phyloP scores from a whole-genome alignment of 2,113 vertebrate species.

The Phyllopteryx taeniolatus region DNA sequence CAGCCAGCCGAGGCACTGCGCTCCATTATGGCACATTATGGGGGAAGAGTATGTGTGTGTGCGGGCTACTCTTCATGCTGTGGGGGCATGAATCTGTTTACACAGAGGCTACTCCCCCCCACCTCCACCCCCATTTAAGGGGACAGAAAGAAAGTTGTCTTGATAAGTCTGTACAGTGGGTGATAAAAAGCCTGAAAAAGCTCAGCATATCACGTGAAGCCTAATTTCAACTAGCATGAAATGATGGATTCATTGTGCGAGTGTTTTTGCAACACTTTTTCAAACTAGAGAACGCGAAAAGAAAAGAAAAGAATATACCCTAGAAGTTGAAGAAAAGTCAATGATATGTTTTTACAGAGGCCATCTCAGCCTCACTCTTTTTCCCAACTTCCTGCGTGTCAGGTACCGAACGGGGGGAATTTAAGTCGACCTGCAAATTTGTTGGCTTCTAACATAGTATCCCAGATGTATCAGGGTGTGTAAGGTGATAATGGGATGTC shows the following conservation, averaged over 20 bases:
- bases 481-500: no score
- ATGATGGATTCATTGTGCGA: background rate
- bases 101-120: background rate
- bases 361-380: no score
- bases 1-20: conserved; percentile 44
- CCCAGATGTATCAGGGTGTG: no score
- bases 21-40: conserved; percentile 58
- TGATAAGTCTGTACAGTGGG: background rate
- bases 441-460: no score
- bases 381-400: no score
- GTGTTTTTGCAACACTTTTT: no score
- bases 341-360: no score
- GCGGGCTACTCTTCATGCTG: conserved; percentile 15
- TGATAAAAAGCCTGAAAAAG: background rate
- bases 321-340: no score
- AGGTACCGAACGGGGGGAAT: no score
- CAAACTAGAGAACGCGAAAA: no score
- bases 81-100: conserved; percentile 21
- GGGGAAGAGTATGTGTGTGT: conserved; percentile 27
- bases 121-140: background rate
- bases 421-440: no score
- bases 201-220: background rate
- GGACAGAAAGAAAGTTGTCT: background rate
- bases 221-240: background rate
- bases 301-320: no score